These are phyloP conservation scores for Platalea minor DNA, from an alignment of 2,797 vertebrate species.

Conservation along the genomic window DNA sequence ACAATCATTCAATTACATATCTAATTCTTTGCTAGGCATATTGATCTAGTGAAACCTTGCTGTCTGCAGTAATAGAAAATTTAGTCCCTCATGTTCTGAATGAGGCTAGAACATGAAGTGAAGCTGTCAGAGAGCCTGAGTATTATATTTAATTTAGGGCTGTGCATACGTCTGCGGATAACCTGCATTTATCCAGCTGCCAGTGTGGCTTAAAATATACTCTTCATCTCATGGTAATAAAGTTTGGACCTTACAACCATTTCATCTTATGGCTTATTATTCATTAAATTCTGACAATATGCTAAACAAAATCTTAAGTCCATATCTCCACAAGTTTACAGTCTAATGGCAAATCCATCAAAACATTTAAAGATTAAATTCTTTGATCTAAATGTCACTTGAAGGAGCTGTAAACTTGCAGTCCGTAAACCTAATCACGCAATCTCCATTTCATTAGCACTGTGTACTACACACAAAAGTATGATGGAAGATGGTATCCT, in stretches of 20 bases:
- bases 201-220: not conserved
- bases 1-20: not conserved
- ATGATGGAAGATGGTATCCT: not conserved
- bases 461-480: not conserved
- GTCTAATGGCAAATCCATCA: not conserved
- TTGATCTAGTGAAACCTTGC: not conserved
- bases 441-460: not conserved
- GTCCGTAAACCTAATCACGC: not conserved
- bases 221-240: not conserved
- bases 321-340: not conserved
- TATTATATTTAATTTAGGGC: not conserved
- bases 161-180: not conserved
- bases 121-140: not conserved
- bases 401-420: not conserved
- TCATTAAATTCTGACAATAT: not conserved
- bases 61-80: not conserved
- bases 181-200: not conserved
- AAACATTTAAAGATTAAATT: not conserved
- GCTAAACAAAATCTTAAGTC: not conserved
- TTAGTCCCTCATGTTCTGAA: not conserved
- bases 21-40: not conserved
- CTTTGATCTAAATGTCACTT: not conserved
- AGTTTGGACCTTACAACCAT: not conserved
- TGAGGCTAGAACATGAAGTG: not conserved
- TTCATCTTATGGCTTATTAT: not conserved